Conservation (phyloP, 2,888 invertebrate genomes). For the Belgica antarctica region DNA sequence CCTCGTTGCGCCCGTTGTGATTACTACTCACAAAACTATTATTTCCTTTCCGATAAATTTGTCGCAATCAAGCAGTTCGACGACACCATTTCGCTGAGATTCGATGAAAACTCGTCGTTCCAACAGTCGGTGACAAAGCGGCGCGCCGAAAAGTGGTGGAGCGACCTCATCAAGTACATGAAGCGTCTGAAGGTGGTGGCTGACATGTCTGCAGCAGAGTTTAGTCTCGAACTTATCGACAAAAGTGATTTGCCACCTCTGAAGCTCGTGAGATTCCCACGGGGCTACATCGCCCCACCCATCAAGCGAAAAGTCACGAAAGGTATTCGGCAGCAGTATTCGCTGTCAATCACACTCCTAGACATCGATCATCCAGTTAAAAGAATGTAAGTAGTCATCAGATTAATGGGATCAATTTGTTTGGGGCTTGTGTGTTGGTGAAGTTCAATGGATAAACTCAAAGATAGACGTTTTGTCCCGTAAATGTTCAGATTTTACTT, state of each 20-base stretch:
- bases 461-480: no score
- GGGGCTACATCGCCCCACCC: slow-evolving; percentile 32
- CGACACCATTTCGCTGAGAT: slow-evolving; percentile 31
- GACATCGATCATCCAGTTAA: slow-evolving; percentile 30
- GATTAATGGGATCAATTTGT: no score
- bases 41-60: slow-evolving; percentile 36
- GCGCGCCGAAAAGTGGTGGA: slow-evolving; percentile 41
- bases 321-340: slow-evolving; percentile 29
- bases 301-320: slow-evolving; percentile 2
- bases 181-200: slow-evolving; percentile 1
- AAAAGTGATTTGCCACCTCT: slow-evolving; percentile 31
- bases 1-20: slow-evolving; percentile 40
- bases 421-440: no score
- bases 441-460: no score
- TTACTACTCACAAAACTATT: slow-evolving; percentile 41
- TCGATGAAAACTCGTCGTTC: slow-evolving; percentile 25
- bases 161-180: slow-evolving; percentile 27
- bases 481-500: no score
- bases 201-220: neutral
- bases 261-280: slow-evolving; percentile 33
- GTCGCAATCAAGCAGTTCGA: slow-evolving; percentile 38
- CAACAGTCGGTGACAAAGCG: slow-evolving; percentile 31
- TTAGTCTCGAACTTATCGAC: slow-evolving; percentile 21
- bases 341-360: slow-evolving; percentile 26
- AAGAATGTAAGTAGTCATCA: slow-evolving; percentile 17